Conservation (phyloP, 2,797 vertebrate species). For the Acrossocheilus fasciatus region DNA sequence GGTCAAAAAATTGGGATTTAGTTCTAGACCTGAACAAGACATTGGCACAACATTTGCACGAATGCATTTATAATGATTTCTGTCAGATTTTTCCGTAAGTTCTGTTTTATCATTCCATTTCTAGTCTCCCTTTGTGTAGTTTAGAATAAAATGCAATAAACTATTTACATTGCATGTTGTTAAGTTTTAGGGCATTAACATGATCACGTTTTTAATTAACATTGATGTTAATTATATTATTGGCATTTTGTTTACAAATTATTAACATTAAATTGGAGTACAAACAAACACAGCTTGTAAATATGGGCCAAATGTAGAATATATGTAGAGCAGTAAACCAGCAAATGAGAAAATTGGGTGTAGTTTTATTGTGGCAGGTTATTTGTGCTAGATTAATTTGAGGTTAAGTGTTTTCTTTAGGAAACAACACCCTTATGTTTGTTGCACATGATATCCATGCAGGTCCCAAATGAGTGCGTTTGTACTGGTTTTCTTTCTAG, state of each 20-base stretch:
- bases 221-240: neutral
- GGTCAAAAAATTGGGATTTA: neutral
- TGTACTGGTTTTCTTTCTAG: neutral
- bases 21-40: neutral
- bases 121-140: neutral
- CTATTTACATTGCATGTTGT: neutral
- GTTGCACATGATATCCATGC: neutral
- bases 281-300: neutral
- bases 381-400: neutral
- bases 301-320: neutral
- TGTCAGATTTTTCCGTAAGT: slow-evolving; percentile 2
- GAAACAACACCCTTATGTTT: too few relatives aligned
- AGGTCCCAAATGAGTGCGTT: neutral
- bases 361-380: neutral
- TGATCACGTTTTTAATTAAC: neutral
- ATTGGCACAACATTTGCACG: neutral
- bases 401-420: neutral
- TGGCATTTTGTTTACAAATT: neutral
- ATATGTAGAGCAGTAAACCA: neutral
- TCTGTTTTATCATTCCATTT: neutral
- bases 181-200: neutral
- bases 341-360: neutral
- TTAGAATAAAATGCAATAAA: neutral
- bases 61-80: neutral
- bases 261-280: neutral